A percentile compares a stretch with the other conserved stretches of the same genome.
These are phyloP conservation scores for Mesaphorura yosii DNA, from an alignment of 1,140 invertebrate genomes.

Conservation along the genomic window DNA sequence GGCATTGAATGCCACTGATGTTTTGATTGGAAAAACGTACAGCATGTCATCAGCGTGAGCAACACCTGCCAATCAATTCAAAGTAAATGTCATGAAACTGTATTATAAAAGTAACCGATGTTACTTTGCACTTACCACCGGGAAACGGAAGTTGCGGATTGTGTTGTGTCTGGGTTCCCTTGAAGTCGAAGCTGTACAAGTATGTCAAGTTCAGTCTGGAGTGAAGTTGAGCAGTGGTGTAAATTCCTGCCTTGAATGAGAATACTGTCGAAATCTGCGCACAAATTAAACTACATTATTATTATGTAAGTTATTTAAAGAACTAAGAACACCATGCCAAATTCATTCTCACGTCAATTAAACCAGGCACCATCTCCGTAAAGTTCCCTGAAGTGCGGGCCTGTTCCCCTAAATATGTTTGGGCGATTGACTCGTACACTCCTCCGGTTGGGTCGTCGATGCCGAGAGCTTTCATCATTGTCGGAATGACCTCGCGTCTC, in stretches of 20 bases:
- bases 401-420: slow-evolving; percentile 3
- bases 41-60: slow-evolving; percentile 6
- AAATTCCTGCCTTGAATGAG: slow-evolving; percentile 1
- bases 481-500: neutral
- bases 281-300: neutral
- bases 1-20: slow-evolving; percentile 4
- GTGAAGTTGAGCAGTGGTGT: neutral
- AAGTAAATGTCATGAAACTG: neutral
- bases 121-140: neutral
- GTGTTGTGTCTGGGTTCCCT: slow-evolving; percentile 4
- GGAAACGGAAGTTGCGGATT: neutral
- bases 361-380: neutral
- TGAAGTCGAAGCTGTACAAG: slow-evolving; percentile 9
- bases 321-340: neutral
- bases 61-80: neutral
- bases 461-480: neutral
- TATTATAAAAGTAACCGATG: neutral
- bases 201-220: neutral
- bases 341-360: slow-evolving; percentile 3
- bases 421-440: neutral
- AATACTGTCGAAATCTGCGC: slow-evolving; percentile 4
- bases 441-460: neutral
- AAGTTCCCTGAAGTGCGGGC: slow-evolving; percentile 1
- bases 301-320: neutral
- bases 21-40: slow-evolving; percentile 1